Base-by-base conservation (phyloP, 2,113 vertebrate species). In the Dolichotis patagonum region DNA sequence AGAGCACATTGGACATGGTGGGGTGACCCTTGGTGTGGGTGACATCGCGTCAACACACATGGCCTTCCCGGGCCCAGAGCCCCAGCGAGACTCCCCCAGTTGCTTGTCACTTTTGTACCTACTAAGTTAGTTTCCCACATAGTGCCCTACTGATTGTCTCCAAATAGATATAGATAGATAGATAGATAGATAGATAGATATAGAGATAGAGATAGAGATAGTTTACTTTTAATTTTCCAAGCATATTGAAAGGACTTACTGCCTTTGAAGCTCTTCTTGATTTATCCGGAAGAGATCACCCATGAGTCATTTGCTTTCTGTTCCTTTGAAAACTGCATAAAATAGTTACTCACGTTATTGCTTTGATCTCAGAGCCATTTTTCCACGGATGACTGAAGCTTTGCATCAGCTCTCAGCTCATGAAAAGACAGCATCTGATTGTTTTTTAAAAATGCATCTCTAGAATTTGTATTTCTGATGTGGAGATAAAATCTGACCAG, bases 311-410 rank as follows among this genome's bases (percentile, higher is more conserved):
- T 84, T 93, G 81, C 82, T 95, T 95, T 83, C 43, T 96, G 71
- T 28, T 86, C 35, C 54, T 96, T 93, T 95, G 82, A 97, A 96
- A 91, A 75, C 56, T 85, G 82, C 83, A 78, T 94, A 83, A 92
- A 92, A 67, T 9, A 67, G 16, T 88, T 67, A 63, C 60, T 93
- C 81, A 49, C 83, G 41, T 92, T 93, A 81, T 63, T 95, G 75
- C 95, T 96, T 97, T 96, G 43, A 94, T 96, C 81, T 94, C 80
- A 83, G 62, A 94, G 80, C 22, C 85, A 56, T 78, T 69, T 91
- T 88, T 56, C 52, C 85, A 67, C 49, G 14, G 14, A 46, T 96
- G 80, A 87, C 28, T 32, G 7, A 95, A 94, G 46, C 95, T 69
- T 96, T 94, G 60, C 38, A 75, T 95, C 41, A 89, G 5, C 49